phyloP scores from a whole-genome alignment of 2,113 vertebrate genomes.

The Myotis lucifugus region DNA sequence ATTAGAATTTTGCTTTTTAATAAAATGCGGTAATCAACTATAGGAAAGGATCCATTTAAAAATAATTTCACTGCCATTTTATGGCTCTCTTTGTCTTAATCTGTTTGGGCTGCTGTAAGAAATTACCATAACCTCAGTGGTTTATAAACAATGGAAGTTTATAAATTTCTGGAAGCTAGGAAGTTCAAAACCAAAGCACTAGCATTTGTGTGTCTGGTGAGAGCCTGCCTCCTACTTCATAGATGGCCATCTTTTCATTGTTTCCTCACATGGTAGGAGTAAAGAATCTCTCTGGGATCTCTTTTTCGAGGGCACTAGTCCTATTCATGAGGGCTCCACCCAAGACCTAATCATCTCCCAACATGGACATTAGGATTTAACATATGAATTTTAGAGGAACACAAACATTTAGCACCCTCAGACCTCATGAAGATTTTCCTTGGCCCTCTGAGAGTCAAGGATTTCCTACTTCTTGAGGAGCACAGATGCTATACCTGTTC shows the following conservation, averaged over 20 bases:
- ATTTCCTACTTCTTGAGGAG: not conserved
- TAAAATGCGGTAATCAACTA: not conserved
- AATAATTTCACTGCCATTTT: not conserved
- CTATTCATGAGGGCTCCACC: not conserved
- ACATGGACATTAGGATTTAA: not conserved
- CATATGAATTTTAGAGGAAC: not conserved
- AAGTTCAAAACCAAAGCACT: not conserved
- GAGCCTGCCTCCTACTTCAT: not conserved
- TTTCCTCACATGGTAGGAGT: not conserved
- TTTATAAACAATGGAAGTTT: not conserved
- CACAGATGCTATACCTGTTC: not conserved
- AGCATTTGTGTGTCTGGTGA: not conserved
- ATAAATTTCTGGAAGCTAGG: not conserved
- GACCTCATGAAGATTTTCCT: not conserved
- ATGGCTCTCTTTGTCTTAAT: not conserved
- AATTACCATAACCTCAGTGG: not conserved
- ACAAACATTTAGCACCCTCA: not conserved
- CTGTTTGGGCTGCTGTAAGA: not conserved
- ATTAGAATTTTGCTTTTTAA: conserved; percentile 1
- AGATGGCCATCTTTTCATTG: not conserved
- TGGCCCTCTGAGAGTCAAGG: not conserved
- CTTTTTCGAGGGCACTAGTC: not conserved
- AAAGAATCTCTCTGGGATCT: not conserved
- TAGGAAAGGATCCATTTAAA: not conserved
- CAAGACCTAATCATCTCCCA: not conserved